These are phyloP conservation scores for Anadara kagoshimensis DNA, from an alignment of 1,140 invertebrate genomes.

Conservation along the genomic window DNA sequence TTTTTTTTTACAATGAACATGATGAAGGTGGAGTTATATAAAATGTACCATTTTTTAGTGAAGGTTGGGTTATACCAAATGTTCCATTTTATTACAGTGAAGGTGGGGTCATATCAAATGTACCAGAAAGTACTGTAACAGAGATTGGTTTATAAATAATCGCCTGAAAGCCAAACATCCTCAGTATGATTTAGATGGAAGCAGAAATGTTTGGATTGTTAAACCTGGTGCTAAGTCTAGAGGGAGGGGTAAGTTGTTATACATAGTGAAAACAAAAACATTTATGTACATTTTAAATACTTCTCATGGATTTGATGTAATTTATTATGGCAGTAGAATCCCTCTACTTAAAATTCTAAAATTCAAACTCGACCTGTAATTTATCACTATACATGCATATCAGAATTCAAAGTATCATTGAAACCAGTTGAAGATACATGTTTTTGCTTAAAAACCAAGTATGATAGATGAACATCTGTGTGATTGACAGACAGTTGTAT, in stretches of 20 bases:
- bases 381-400: too few relatives aligned
- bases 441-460: too few relatives aligned
- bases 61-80: background rate
- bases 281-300: background rate
- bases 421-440: too few relatives aligned
- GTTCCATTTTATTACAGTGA: constrained; percentile 55
- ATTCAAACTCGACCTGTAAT: too few relatives aligned
- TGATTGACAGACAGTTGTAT: too few relatives aligned
- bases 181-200: constrained; percentile 81
- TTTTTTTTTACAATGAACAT: too few relatives aligned
- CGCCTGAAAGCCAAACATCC: constrained; percentile 67
- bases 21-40: too few relatives aligned
- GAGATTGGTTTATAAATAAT: constrained; percentile 65
- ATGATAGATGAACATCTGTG: too few relatives aligned
- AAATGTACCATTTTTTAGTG: too few relatives aligned
- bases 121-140: constrained; percentile 42
- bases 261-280: background rate
- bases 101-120: constrained; percentile 52
- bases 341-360: background rate
- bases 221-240: constrained; percentile 96
- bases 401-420: too few relatives aligned
- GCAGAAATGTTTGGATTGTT: constrained; percentile 93
- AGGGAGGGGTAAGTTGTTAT: constrained; percentile 78
- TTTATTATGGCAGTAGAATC: background rate
- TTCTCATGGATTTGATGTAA: background rate